phyloP scores from a whole-genome alignment of 1,140 invertebrate genomes.

The Drosophila teissieri region DNA sequence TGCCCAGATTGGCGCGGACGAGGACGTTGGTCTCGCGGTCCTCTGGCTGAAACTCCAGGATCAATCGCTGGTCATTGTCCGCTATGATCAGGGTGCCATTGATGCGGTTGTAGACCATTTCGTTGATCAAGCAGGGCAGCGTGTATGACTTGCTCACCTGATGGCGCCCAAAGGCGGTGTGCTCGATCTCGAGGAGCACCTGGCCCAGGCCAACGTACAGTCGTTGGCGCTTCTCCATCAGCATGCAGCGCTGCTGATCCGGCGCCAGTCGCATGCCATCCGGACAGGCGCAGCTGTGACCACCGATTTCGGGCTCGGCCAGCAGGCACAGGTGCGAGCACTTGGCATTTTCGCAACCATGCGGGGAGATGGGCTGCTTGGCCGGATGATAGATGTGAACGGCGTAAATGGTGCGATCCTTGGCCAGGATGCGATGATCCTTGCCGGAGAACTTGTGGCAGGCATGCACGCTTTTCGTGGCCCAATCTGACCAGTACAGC shows the following conservation, averaged over 20 bases:
- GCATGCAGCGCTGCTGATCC: conserved; percentile 86
- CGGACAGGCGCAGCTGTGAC: conserved; percentile 91
- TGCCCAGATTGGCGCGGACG: conserved; percentile 85
- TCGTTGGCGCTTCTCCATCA: conserved; percentile 84
- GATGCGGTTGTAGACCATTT: conserved; percentile 84
- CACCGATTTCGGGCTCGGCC: conserved; percentile 85
- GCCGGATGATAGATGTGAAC: conserved; percentile 89
- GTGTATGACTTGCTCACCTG: conserved; percentile 56
- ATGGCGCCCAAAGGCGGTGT: conserved; percentile 85
- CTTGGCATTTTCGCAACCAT: conserved; percentile 88
- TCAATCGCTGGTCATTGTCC: conserved; percentile 85
- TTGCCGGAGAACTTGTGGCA: conserved; percentile 90
- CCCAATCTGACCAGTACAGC: conserved; percentile 95
- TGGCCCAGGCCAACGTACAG: conserved; percentile 83
- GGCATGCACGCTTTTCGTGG: conserved; percentile 87
- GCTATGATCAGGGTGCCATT: conserved; percentile 86
- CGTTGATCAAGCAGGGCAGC: conserved; percentile 84
- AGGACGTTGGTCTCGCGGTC: conserved; percentile 78
- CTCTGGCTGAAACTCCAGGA: conserved; percentile 84
- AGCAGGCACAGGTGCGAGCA: conserved; percentile 94
- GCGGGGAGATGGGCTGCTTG: conserved; percentile 85
- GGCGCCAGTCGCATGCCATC: conserved; percentile 87
- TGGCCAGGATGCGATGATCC: conserved; percentile 85
- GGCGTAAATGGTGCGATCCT: conserved; percentile 86
- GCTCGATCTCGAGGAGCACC: conserved; percentile 84